phyloP scores from a whole-genome alignment of 1,140 invertebrate species.

The Schmidtea mediterranea region DNA sequence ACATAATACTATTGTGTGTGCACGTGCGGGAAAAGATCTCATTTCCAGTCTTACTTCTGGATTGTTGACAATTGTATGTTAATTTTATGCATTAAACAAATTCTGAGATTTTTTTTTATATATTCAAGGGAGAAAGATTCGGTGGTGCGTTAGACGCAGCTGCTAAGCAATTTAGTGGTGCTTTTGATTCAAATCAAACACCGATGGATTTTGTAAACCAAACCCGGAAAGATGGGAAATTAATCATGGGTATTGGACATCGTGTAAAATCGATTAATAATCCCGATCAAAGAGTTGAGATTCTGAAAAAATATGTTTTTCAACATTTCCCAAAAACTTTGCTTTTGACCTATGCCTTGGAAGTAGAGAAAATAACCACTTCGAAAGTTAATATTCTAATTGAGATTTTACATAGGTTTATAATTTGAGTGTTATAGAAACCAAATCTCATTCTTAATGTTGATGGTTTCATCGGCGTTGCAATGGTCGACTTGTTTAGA shows the following conservation, averaged over 20 bases:
- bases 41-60: slow-evolving; percentile 84
- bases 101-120: background rate
- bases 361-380: slow-evolving; percentile 95
- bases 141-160: slow-evolving; percentile 88
- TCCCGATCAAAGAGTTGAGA: slow-evolving; percentile 79
- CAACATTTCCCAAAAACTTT: slow-evolving; percentile 72
- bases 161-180: slow-evolving; percentile 76
- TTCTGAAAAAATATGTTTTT: slow-evolving; percentile 79
- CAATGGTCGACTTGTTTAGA: slow-evolving; percentile 80
- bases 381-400: slow-evolving; percentile 37
- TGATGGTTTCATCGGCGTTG: slow-evolving; percentile 82
- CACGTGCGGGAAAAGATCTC: slow-evolving; percentile 87
- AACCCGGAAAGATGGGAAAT: slow-evolving; percentile 76
- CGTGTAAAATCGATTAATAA: slow-evolving; percentile 85
- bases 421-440: slow-evolving; percentile 33
- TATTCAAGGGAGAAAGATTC: slow-evolving; percentile 68
- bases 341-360: slow-evolving; percentile 67
- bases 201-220: slow-evolving; percentile 96
- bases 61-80: slow-evolving; percentile 73
- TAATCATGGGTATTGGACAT: slow-evolving; percentile 97
- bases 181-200: slow-evolving; percentile 64
- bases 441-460: slow-evolving; percentile 96
- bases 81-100: background rate
- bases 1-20: slow-evolving; percentile 96
- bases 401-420: background rate